Evolutionary conservation across 2,888 invertebrate species (phyloP), one percentile per base, ranked within the genome.

Genomic region (Tetragonisca angustula): DNA sequence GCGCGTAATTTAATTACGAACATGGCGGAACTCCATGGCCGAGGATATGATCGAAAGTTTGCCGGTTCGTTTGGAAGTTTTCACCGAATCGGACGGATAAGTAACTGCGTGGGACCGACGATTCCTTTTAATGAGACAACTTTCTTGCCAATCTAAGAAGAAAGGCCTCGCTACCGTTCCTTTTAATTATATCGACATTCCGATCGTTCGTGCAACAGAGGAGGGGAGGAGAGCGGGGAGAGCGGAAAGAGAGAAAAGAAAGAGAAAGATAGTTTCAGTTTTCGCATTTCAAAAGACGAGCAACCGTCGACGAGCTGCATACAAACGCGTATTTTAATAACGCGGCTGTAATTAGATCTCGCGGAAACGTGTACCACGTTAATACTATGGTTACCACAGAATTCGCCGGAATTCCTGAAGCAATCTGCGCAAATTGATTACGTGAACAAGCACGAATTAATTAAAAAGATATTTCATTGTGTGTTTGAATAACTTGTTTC

Each of bases 1-100:
- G 17, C 59, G 56, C n/a, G 52, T 82, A 79, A 82, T 79, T 82
- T 82, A 79, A 82, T 82, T 82, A 79, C 52, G 65, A 59, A 21
- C 71, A 71, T 65, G 49, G 59, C 15, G 27, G 15, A 32, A 24
- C 52, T 69, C 36, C 21, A 54, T 24, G n/a, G 64, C 36, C 50
- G n/a, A 43, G 64, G 56, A 59, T 77, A 81, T 72, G 77, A 81
- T 81, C 52, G 77, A 61, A 77, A 81, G 71, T 81, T 81, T 17
- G 11, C 59, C 27, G 19, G 27, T 54, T 64, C 64, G 43, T 72
- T 72, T 36, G 72, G 61, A 77, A 52, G 50, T 65, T 72, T 49
- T 43, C 13, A 17, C 43, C 24, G 64, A 64, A 49, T 43, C 27
- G 52, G 32, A 36, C 24, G 52, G 13, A 43, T 64, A 77, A 77